These are phyloP conservation scores for Drosophila atroscutellata DNA, from an alignment of 2,888 invertebrate genomes.

Conservation along the genomic window DNA sequence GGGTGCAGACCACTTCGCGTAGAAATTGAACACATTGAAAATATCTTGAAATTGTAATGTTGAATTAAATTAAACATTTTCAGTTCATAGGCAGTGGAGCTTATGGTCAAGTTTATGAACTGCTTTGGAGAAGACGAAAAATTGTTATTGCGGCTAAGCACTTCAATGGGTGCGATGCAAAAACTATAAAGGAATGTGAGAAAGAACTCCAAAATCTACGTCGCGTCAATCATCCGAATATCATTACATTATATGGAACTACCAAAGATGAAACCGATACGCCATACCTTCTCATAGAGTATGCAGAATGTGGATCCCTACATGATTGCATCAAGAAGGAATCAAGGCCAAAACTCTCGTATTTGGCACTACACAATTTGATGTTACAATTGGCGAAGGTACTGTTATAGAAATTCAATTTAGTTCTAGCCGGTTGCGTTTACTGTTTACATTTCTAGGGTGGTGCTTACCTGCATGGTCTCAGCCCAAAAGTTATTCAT, in stretches of 20 bases:
- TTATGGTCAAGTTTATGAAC: neutral
- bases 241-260: slow-evolving; percentile 1
- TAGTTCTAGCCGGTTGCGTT: neutral
- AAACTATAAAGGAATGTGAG: accelerated
- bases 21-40: neutral
- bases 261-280: accelerated
- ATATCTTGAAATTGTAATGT: neutral
- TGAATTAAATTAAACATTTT: no score
- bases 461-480: slow-evolving; percentile 33
- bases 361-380: neutral
- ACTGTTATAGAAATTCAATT: no score
- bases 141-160: neutral
- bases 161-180: accelerated
- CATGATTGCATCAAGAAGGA: accelerated
- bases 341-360: accelerated
- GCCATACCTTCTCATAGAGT: neutral
- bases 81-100: accelerated
- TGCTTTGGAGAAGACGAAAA: no score
- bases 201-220: neutral
- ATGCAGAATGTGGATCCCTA: neutral
- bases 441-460: slow-evolving; percentile 21
- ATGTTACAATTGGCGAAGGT: slow-evolving; percentile 8
- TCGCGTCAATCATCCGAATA: neutral
- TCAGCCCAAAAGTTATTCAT: slow-evolving; percentile 27
- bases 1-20: neutral